Evolutionary conservation across 2,888 invertebrate species (phyloP), one percentile per base, ranked within the genome.

Genomic region (Ecdyonurus torrentis): DNA sequence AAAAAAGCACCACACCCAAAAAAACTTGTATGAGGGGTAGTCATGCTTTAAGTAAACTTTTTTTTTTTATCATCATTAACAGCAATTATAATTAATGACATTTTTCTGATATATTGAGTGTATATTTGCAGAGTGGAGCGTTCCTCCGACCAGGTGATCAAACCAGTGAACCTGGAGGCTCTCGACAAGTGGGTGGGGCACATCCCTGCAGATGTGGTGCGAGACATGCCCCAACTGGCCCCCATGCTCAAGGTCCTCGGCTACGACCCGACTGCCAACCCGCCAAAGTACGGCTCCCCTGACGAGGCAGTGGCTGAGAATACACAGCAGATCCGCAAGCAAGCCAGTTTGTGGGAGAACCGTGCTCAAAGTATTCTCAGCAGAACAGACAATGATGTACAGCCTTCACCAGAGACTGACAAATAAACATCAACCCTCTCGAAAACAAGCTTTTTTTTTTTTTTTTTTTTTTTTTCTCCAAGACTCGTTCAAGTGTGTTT

Each of bases 141-240:
- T 66, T 96, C 96, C 60, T 95, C 95, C 66, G 97, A 98, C 81
- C 98, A 98, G 82, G 96, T 99, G 70, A 93, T 98, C 75, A 96
- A 97, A 72, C 95, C 98, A 18, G 90, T 99, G 65, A 98, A 99
- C 79, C 80, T 92, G 72, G 97, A 97, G 77, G 98, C 98, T 60
- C 81, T 98, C 67, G 84, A 85, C 70, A 92, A 91, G 78, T 93
- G 92, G 93, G 91, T 91, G 68, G 91, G 90, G 64, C 83, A 88
- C 73, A 83, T 93, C 72, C 92, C 93, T 71, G 83, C 85, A 23
- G 96, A 98, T 78, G 95, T 97, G 65, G 84, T 94, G 66, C 83
- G 83, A 66, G 93, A 95, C 74, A 93, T 95, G 92, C 87, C 89
- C 19, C 86, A 87, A 70, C 84, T 96, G 70, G 96, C 96, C 67